Evolutionary conservation across 2,113 vertebrate species (phyloP), one percentile per base, ranked within the genome.

Genomic region (Caracal caracal): DNA sequence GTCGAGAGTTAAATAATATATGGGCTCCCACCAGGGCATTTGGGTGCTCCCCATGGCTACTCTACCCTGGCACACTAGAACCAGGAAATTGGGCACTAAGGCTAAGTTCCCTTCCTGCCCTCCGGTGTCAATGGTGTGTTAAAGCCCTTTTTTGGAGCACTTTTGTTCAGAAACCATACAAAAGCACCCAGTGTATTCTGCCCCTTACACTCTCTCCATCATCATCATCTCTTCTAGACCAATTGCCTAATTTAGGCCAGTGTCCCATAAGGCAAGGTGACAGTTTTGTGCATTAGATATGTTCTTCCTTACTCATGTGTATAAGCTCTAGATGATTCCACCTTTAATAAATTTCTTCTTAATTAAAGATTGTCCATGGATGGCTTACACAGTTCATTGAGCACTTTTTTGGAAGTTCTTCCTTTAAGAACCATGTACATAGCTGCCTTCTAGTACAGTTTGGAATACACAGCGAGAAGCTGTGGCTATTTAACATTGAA

Each of bases 91-190:
- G 19, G 37, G 5, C 68, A n/a, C 4, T 78, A 47, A 68, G 12
- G 6, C 35, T 28, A 2, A 2, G 10, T 5, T 3, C 6, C 26
- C 16, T 63, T 35, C 26, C n/a, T 63, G 61, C 16, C 12, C 63
- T 13, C 1, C 1, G 20, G 5, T 8, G 26, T 56, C 35, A 35
- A 0, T 5, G 8, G 33, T 0, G 0, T 12, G 1, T 80, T 26
- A 71, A 9, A 35, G 30, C 15, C 35, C 33, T 66, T 79, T 49
- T 24, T 19, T 56, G 61, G 35, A 15, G 19, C 22, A 2, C 59
- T 28, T 82, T 33, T 66, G 11, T 65, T 78, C 16, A 47, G 71
- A 73, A 73, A 35, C 43, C 63, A 43, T 30, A 15, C 35, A 33
- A 22, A 76, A 20, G 12, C 71, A 93, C 51, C 9, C 17, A 37